These are phyloP conservation scores for Gymnocypris eckloni DNA, from an alignment of 2,797 vertebrate species.

Conservation along the genomic window DNA sequence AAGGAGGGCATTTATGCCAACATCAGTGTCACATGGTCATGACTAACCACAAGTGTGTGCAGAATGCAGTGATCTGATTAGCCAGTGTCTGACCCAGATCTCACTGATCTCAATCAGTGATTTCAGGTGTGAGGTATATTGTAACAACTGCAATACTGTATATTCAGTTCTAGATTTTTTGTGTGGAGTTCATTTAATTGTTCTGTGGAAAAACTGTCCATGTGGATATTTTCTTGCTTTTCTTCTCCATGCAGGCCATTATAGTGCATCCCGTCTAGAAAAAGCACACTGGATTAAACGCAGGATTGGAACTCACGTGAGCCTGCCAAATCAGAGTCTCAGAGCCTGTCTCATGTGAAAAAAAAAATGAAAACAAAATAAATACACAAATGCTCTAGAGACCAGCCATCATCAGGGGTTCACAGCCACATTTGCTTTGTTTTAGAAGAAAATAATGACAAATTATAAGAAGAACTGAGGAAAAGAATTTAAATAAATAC, in stretches of 20 bases:
- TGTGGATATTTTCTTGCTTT: neutral
- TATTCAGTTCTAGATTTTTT: neutral
- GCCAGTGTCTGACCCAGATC: neutral
- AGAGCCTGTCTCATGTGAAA: no score
- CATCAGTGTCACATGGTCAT: neutral
- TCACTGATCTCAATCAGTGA: neutral
- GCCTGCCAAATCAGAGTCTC: no score
- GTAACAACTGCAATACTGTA: neutral
- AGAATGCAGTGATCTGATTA: neutral
- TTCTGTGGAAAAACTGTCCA: neutral
- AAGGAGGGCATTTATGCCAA: neutral
- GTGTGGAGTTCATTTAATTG: neutral
- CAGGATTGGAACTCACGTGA: neutral
- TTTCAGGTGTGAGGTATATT: neutral
- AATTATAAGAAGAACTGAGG: no score
- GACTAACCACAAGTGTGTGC: neutral
- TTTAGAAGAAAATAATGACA: no score
- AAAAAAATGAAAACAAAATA: no score
- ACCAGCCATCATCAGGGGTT: neutral
- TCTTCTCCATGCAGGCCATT: neutral
- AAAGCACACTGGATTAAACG: neutral
- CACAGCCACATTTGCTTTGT: neutral
- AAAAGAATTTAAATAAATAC: neutral
- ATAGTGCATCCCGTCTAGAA: neutral
- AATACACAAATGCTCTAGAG: no score